Evolutionary conservation across 2,888 invertebrate species (phyloP).

Genomic region (Vanessa cardui): DNA sequence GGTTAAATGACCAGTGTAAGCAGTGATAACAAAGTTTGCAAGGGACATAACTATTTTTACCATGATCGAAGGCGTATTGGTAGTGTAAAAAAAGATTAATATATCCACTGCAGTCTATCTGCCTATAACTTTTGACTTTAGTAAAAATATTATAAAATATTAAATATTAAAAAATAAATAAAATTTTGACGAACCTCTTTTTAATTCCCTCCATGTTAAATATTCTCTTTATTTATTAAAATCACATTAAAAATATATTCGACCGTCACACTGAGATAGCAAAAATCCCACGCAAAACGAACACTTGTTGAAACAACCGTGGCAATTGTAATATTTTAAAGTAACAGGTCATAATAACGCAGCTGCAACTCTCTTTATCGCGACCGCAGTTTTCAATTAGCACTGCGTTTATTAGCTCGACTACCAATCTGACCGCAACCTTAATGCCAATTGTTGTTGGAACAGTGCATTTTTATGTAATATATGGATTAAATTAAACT

Average conservation of each 20-base stretch:
- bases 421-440: constrained; percentile 28
- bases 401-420: constrained; percentile 22
- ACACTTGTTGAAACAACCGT: neutral
- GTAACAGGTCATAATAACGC: constrained; percentile 23
- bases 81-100: no score
- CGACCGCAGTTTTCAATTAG: constrained; percentile 38
- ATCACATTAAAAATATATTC: neutral
- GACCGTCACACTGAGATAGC: neutral
- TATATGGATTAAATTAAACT: neutral
- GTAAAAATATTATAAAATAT: no score
- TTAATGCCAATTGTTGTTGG: constrained; percentile 21
- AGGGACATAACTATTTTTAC: no score
- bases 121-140: no score
- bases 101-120: no score
- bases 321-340: constrained; percentile 22
- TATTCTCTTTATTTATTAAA: no score
- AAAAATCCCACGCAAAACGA: neutral
- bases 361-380: constrained; percentile 25
- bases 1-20: no score
- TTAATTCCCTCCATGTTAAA: no score
- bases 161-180: no score
- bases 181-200: no score
- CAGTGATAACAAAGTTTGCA: no score
- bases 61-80: no score
- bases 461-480: neutral